A percentile compares a stretch with the other conserved stretches of the same genome.
Conservation (phyloP, 2,888 invertebrate species). For the Agelastica alni region DNA sequence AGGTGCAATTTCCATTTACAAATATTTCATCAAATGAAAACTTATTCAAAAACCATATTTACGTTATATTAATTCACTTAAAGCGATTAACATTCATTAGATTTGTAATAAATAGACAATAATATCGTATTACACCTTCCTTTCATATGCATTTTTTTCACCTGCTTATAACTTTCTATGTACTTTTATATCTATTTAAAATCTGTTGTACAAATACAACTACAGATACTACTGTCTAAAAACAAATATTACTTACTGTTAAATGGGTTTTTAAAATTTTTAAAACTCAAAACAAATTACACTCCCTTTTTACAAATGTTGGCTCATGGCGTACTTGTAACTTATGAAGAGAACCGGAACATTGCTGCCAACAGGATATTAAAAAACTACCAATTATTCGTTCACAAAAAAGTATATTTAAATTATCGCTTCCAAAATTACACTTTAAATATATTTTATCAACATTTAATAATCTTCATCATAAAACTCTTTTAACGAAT, state of each 20-base stretch:
- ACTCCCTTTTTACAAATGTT: constrained; percentile 53
- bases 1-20: constrained; percentile 29
- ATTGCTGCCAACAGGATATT: constrained; percentile 25
- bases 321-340: constrained; percentile 54
- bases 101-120: constrained; percentile 9
- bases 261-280: constrained; percentile 24
- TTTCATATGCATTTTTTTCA: constrained; percentile 19
- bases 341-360: constrained; percentile 27
- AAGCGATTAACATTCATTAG: background rate
- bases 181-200: background rate
- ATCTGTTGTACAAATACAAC: background rate
- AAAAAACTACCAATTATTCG: constrained; percentile 13
- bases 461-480: too few species aligned
- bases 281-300: constrained; percentile 52
- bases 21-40: constrained; percentile 3
- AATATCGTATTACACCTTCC: constrained; percentile 16
- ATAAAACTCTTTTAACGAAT: too few species aligned
- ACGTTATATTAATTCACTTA: background rate
- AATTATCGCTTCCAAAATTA: too few species aligned
- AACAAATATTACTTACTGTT: constrained; percentile 27
- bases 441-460: too few species aligned
- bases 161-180: background rate
- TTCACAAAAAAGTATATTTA: too few species aligned
- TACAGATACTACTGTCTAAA: background rate
- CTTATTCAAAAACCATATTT: background rate